Base-by-base conservation (phyloP, 2,797 vertebrate genomes). In the Sebastes jordani region DNA sequence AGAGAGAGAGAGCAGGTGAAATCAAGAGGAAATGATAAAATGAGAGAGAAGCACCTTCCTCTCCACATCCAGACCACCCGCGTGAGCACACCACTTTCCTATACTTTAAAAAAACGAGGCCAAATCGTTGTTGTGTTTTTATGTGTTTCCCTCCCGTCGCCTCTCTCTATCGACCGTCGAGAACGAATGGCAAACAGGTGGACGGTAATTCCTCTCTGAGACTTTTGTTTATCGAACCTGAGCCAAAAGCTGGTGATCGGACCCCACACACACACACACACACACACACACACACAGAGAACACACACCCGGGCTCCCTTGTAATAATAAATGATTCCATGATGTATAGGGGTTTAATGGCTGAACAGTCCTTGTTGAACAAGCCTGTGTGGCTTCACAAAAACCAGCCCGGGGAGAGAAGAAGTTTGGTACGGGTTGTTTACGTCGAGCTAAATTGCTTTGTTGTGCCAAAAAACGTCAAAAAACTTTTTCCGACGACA, bases 131-230 rank as follows among this genome's bases (percentile, higher is more conserved):
- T 66, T 74, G 46, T 75, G 56, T 81, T 88, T 88, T 79, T 29
- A 62, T 86, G 71, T 62, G 68, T 90, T 89, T 90, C 91, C 58
- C 67, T 63, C 70, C 56, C 25, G 59, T 80, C 70, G 72, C 71
- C 64, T 83, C 63, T 25, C 69, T 84, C 56, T 29, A 38, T 83
- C 77, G 34, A 65, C 85, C 29, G 3, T 25, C 78, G 74, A 82
- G 29, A 75, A 78, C 55, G 73, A 86, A 92, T 83, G 83, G 87
- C 80, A 80, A 91, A 88, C 92, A 91, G 92, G 89, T 91, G 90
- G 90, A 89, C 84, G 27, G 78, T 92, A 91, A 94, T 90, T 93
- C 87, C 87, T 89, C 83, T 74, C n/a, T 36, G 76, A 88, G 76
- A 77, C 83, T 84, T 87, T 89, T 91, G 90, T 93, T 90, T 90